Base-by-base conservation (phyloP, 2,797 vertebrate genomes). In the Spinus pinus region DNA sequence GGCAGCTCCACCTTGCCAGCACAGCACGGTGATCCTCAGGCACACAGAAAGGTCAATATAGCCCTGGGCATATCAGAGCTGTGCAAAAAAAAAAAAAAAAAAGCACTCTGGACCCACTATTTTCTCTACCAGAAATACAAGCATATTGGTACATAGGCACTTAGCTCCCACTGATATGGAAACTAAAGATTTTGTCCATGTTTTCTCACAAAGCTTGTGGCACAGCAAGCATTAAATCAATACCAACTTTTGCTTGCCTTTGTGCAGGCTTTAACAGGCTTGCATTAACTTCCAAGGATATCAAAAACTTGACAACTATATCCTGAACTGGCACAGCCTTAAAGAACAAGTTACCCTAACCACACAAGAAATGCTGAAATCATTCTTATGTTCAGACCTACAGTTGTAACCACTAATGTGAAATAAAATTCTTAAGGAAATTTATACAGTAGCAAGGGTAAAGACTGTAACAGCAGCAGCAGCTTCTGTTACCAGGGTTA, bases 371-470 rank as follows among this genome's bases (percentile, higher is more conserved):
- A 77, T 39, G 41, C 35, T 56, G 53, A 70, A 81, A 60, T 58
- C 58, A 13, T 47, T 65, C 25, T 31, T 58, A 31, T 35, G 51
- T 58, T 88, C 61, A 81, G 22, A 31, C 4, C 39, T 82, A 24
- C 23, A 58, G 12, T 13, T 22, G 8, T 41, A 61, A 86, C 31
- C 2, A 2, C 25, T 70, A 21, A 56, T 5, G 31, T 33, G 49
- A 87, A 86, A 92, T 46, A 28, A 65, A 85, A 70, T 53, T 69
- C 31, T 42, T 54, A 42, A 47, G 33, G 60, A 91, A 89, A 82
- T 53, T 73, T 42, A 28, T 62, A 53, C 15, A 47, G 51, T 12
- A 31, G 53, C 23, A 66, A 62, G 19, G 19, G 23, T 50, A 64
- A 87, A 72, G 54, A 47, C 23, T 61, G 6, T 23, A 85, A 71